phyloP scores from a whole-genome alignment of 2,797 vertebrate species.

The Dendrocincla tyrannina region DNA sequence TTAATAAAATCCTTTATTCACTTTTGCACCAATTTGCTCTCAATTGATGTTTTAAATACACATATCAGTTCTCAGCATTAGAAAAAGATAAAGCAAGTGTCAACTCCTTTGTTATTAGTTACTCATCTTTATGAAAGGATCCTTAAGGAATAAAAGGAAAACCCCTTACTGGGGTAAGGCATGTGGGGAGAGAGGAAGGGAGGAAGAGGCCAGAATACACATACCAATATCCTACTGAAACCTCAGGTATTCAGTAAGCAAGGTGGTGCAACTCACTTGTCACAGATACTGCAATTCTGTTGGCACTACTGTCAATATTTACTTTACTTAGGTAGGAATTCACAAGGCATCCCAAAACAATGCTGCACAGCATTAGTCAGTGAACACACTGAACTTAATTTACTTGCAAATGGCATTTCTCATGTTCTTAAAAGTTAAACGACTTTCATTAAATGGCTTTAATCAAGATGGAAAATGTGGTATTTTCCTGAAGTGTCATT shows the following conservation, averaged over 20 bases:
- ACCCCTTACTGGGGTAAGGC: accelerated
- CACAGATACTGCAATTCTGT: background rate
- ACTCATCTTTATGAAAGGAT: background rate
- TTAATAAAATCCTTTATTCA: background rate
- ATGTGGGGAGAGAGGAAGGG: accelerated
- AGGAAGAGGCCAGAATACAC: background rate
- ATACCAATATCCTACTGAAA: background rate
- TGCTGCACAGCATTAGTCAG: background rate
- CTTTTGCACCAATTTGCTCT: background rate
- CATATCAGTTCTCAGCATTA: background rate
- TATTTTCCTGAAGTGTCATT: constrained; percentile 49
- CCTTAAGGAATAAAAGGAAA: background rate
- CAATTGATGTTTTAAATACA: background rate
- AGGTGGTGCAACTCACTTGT: background rate
- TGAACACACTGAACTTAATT: background rate
- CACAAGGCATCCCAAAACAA: background rate
- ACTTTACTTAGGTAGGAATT: background rate
- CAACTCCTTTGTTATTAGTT: background rate
- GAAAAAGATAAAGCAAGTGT: background rate
- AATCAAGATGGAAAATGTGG: constrained; percentile 43
- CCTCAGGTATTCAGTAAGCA: background rate
- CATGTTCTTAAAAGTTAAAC: constrained; percentile 20
- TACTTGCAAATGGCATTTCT: constrained; percentile 34
- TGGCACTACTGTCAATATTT: constrained; percentile 5
- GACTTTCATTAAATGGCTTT: constrained; percentile 26